phyloP scores from a whole-genome alignment of 2,888 invertebrate species.

The Trichopoda pennipes region DNA sequence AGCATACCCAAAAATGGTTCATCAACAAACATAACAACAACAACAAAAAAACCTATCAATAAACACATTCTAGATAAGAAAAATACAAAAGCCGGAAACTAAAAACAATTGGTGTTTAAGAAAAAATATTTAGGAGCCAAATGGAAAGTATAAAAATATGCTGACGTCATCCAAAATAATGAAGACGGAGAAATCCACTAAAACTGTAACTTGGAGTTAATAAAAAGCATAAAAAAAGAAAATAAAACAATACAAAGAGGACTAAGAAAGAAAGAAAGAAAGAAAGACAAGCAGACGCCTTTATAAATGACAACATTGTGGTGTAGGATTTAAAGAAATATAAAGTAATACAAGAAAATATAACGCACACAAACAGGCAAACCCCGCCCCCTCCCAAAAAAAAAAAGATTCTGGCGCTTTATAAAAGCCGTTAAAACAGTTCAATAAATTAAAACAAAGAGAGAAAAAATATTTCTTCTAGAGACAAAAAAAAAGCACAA shows the following conservation, averaged over 20 bases:
- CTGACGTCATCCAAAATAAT: constrained; percentile 54
- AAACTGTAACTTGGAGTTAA: constrained; percentile 34
- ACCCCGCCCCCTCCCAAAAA: too few species aligned
- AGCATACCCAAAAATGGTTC: constrained; percentile 41
- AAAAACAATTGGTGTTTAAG: constrained; percentile 47
- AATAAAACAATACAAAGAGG: constrained; percentile 24
- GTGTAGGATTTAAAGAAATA: background rate
- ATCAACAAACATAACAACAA: constrained; percentile 18
- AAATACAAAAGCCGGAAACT: constrained; percentile 9
- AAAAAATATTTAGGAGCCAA: constrained; percentile 30
- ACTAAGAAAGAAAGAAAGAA: constrained; percentile 19
- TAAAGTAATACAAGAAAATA: too few species aligned
- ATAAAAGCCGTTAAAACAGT: too few species aligned
- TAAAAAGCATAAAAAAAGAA: constrained; percentile 32
- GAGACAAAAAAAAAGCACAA: background rate
- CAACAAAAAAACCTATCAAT: constrained; percentile 19
- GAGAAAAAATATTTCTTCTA: background rate
- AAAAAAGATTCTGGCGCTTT: too few species aligned
- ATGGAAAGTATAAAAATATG: constrained; percentile 41
- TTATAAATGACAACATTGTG: constrained; percentile 35
- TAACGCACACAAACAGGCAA: too few species aligned
- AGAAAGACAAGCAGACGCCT: constrained; percentile 57
- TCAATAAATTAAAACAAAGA: constrained; percentile 9
- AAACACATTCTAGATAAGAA: constrained; percentile 38
- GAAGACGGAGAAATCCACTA: constrained; percentile 39